Conservation (phyloP, 2,888 invertebrate species). For the Oscheius sp. region DNA sequence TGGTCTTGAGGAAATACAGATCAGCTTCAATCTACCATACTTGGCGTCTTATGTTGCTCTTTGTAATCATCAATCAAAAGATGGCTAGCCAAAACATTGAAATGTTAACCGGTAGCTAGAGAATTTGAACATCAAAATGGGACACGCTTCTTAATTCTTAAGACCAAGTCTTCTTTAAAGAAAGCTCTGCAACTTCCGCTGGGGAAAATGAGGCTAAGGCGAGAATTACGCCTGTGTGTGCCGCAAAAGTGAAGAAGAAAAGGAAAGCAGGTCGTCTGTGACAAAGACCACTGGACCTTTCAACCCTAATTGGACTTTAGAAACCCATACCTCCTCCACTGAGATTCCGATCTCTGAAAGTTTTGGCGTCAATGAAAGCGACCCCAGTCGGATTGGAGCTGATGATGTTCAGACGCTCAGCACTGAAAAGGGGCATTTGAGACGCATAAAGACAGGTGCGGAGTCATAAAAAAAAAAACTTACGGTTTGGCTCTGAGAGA, state of each 20-base stretch:
- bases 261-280: slow-evolving; percentile 16
- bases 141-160: no score
- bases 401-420: slow-evolving; percentile 17
- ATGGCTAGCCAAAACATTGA: no score
- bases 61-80: no score
- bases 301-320: background rate
- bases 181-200: background rate
- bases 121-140: no score
- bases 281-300: slow-evolving; percentile 11
- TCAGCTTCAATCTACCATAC: background rate
- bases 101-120: no score
- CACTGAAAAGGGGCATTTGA: slow-evolving; percentile 11
- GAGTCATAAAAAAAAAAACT: background rate
- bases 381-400: slow-evolving; percentile 6
- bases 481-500: background rate
- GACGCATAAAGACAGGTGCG: background rate
- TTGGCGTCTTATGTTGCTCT: no score
- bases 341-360: slow-evolving; percentile 28
- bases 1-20: slow-evolving; percentile 1
- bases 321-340: slow-evolving; percentile 6
- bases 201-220: slow-evolving; percentile 26
- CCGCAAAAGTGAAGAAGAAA: slow-evolving; percentile 10
- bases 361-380: slow-evolving; percentile 24
- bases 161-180: no score
- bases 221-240: slow-evolving; percentile 11